Evolutionary conservation across 2,888 invertebrate species (phyloP).

Genomic region (Elgonia sp.): DNA sequence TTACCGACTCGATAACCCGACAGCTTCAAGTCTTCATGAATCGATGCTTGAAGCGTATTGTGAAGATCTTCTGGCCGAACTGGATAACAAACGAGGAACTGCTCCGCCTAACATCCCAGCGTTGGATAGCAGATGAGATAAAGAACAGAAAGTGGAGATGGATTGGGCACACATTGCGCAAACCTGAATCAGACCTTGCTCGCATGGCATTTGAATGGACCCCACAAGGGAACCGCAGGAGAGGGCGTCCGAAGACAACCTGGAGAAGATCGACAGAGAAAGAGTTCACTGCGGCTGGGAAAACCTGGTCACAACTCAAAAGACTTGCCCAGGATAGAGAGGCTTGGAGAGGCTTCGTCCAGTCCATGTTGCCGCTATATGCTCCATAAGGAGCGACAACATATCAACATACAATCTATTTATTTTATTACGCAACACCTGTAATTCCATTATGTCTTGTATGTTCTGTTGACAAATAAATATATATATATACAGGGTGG

Average conservation of each 20-base stretch:
- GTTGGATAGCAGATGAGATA: neutral
- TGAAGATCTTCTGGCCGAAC: slow-evolving; percentile 17
- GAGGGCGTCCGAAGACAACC: slow-evolving; percentile 9
- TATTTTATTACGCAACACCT: too few species aligned
- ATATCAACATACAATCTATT: too few species aligned
- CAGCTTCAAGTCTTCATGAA: neutral
- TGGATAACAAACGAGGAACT: slow-evolving; percentile 9
- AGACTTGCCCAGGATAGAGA: slow-evolving; percentile 18
- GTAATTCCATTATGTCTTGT: too few species aligned
- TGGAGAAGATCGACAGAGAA: slow-evolving; percentile 23
- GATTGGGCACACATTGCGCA: slow-evolving; percentile 23
- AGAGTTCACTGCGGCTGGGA: neutral
- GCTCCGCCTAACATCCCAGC: slow-evolving; percentile 10
- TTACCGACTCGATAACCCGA: neutral
- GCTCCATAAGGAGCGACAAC: slow-evolving; percentile 33
- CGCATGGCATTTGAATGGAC: slow-evolving; percentile 7
- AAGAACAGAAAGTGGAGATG: slow-evolving; percentile 18
- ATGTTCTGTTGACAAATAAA: too few species aligned
- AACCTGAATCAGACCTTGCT: slow-evolving; percentile 10
- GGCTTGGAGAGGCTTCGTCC: slow-evolving; percentile 37
- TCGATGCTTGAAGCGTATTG: slow-evolving; percentile 7
- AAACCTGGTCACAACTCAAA: slow-evolving; percentile 20
- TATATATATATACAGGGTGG: too few species aligned
- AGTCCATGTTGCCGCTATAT: slow-evolving; percentile 34
- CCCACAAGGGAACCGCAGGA: slow-evolving; percentile 8